A percentile compares a stretch with the other conserved stretches of the same genome.
Conservation (phyloP, 2,888 invertebrate species). For the Vesta saturnalis region DNA sequence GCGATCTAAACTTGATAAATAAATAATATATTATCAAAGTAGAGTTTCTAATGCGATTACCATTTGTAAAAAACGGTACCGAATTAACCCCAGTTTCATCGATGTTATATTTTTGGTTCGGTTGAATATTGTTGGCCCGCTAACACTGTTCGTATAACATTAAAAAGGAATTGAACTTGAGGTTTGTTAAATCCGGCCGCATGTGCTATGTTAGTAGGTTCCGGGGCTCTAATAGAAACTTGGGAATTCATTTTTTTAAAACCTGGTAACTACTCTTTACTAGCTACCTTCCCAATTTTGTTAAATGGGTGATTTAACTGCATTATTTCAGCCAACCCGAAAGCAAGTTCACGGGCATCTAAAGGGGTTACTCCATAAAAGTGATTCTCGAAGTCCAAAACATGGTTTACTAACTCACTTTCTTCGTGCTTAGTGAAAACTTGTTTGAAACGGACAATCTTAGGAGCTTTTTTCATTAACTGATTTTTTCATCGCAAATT, state of each 20-base stretch:
- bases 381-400: background rate
- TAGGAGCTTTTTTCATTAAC: background rate
- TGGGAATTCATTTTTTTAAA: background rate
- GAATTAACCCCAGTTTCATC: slow-evolving; percentile 14
- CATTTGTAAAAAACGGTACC: background rate
- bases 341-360: background rate
- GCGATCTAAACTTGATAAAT: background rate
- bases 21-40: background rate
- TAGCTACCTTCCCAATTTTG: background rate
- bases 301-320: slow-evolving; percentile 10
- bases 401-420: background rate
- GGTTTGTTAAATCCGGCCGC: slow-evolving; percentile 11
- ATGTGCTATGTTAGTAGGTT: background rate
- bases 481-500: no score
- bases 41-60: background rate
- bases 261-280: background rate
- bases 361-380: slow-evolving; percentile 2
- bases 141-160: slow-evolving; percentile 3
- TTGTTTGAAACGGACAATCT: slow-evolving; percentile 11
- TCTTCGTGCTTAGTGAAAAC: slow-evolving; percentile 1
- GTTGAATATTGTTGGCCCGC: slow-evolving; percentile 1
- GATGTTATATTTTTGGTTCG: slow-evolving; percentile 2
- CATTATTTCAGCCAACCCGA: background rate
- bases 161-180: slow-evolving; percentile 9
- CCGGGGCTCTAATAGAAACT: no score